These are phyloP conservation scores for Chloroceryle inda DNA, from an alignment of 2,797 vertebrate species.

Conservation along the genomic window DNA sequence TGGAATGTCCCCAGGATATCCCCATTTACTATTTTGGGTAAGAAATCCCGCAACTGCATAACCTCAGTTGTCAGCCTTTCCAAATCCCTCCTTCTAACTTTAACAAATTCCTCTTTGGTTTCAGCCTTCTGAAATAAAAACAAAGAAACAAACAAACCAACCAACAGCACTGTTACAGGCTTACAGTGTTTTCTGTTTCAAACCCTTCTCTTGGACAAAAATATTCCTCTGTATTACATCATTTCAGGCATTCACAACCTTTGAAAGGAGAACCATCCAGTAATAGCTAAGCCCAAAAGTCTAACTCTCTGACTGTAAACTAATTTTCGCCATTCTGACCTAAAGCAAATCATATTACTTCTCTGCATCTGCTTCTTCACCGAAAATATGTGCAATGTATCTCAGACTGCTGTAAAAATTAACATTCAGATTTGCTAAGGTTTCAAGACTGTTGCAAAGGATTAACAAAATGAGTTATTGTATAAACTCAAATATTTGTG, in stretches of 20 bases:
- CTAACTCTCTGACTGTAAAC: background rate
- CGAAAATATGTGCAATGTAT: background rate
- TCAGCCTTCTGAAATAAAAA: constrained; percentile 67
- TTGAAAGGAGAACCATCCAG: background rate
- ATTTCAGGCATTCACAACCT: background rate
- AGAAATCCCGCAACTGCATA: constrained; percentile 92
- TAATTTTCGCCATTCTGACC: background rate
- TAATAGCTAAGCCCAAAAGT: background rate
- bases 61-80: constrained; percentile 93
- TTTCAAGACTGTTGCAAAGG: background rate
- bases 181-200: background rate
- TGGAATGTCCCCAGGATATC: constrained; percentile 85
- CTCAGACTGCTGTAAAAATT: background rate
- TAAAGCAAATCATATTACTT: background rate
- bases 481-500: background rate
- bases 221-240: background rate
- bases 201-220: background rate
- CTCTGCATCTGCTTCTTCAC: background rate
- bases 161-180: background rate
- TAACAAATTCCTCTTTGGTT: constrained; percentile 82
- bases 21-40: constrained; percentile 87
- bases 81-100: constrained; percentile 87
- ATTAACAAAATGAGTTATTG: background rate
- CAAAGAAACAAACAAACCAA: background rate
- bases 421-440: background rate